phyloP scores from a whole-genome alignment of 1,140 invertebrate species.

The Drosophila gunungcola region DNA sequence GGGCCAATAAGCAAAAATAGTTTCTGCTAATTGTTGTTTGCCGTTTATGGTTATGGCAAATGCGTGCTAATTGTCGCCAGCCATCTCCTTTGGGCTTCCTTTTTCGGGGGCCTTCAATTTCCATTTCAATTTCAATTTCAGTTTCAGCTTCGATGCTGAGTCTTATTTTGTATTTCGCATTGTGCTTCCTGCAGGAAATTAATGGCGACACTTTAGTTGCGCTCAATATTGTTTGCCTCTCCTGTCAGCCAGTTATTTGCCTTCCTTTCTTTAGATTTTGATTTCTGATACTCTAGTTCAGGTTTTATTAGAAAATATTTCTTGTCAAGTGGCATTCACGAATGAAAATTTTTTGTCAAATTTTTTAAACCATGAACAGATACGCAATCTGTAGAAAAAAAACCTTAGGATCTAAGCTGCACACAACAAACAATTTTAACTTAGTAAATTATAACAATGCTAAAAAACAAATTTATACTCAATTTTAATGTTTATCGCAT shows the following conservation, averaged over 20 bases:
- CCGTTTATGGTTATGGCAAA: conserved; percentile 58
- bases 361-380: no score
- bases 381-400: no score
- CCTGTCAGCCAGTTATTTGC: not conserved
- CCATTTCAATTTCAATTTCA: conserved; percentile 8
- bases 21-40: conserved; percentile 60
- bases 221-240: conserved; percentile 31
- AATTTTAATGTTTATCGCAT: no score
- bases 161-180: conserved; percentile 14
- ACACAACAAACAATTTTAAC: no score
- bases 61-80: conserved; percentile 54
- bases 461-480: no score
- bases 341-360: no score
- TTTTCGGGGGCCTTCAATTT: conserved; percentile 31
- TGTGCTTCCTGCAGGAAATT: conserved; percentile 31
- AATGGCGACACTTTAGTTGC: conserved; percentile 58
- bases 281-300: not conserved
- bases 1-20: conserved; percentile 63
- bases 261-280: not conserved
- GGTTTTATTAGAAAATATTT: not conserved
- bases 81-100: not conserved
- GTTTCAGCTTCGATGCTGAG: conserved; percentile 40
- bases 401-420: no score
- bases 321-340: no score
- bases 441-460: no score